Evolutionary conservation across 2,888 invertebrate species (phyloP).

Genomic region (Caenorhabditis sp.): DNA sequence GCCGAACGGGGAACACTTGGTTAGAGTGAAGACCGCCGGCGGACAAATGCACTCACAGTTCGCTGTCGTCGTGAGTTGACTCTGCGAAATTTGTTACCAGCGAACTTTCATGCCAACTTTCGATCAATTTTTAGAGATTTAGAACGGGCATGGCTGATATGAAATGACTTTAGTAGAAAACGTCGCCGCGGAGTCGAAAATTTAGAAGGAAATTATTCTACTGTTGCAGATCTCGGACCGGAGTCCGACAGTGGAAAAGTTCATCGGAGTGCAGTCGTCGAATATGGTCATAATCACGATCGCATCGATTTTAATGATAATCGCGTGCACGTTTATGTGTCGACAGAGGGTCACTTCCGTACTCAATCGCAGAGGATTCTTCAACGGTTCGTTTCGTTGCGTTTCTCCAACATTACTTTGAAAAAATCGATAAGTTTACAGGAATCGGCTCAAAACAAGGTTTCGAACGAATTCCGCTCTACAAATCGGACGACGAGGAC

Average conservation of each 20-base stretch:
- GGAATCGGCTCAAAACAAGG: slow-evolving; percentile 56
- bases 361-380: slow-evolving; percentile 64
- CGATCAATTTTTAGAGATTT: not conserved
- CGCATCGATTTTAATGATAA: slow-evolving; percentile 43
- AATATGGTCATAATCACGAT: slow-evolving; percentile 46
- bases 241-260: slow-evolving; percentile 41
- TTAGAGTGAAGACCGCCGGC: slow-evolving; percentile 31
- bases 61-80: slow-evolving; percentile 24
- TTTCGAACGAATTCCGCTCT: slow-evolving; percentile 68
- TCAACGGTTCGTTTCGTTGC: slow-evolving; percentile 34
- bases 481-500: slow-evolving; percentile 67
- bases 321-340: slow-evolving; percentile 59
- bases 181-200: no score
- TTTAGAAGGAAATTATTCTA: no score
- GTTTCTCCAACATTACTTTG: not conserved
- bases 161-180: no score
- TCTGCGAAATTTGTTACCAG: no score
- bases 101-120: no score
- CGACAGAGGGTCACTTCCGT: slow-evolving; percentile 58
- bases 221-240: slow-evolving; percentile 44
- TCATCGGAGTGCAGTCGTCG: slow-evolving; percentile 36
- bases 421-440: not conserved
- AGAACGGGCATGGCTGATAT: no score
- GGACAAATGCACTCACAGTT: slow-evolving; percentile 45
- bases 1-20: slow-evolving; percentile 46